Evolutionary conservation across 2,113 vertebrate species (phyloP).

Genomic region (Oxyura jamaicensis): DNA sequence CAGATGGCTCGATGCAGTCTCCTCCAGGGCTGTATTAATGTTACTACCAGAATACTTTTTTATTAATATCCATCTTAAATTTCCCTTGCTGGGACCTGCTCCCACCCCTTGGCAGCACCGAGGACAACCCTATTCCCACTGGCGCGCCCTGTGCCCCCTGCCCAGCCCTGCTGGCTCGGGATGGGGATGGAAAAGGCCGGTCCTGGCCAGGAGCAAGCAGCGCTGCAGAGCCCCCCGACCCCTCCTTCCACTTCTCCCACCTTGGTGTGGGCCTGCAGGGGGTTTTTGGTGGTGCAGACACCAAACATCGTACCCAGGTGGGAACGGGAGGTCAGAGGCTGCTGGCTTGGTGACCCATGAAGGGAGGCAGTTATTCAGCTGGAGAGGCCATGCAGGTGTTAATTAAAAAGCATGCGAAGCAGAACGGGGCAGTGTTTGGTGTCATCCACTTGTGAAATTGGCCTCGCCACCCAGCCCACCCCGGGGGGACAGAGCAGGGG

Average conservation of each 20-base stretch:
- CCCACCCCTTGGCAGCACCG: not conserved
- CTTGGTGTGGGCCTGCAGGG: accelerated
- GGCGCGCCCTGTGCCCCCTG: accelerated
- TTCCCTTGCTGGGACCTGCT: not conserved
- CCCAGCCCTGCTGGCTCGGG: not conserved
- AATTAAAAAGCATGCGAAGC: constrained; percentile 68
- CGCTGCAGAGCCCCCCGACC: not conserved
- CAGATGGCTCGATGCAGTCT: constrained; percentile 49
- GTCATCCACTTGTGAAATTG: constrained; percentile 50
- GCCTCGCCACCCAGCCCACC: not conserved
- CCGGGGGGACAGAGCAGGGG: not conserved
- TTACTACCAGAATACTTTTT: constrained; percentile 9
- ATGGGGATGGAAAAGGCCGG: not conserved
- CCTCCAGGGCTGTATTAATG: constrained; percentile 6
- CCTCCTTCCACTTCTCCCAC: not conserved
- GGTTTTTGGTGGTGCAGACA: not conserved
- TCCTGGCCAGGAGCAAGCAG: not conserved
- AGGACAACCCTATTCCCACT: not conserved
- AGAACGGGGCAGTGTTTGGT: constrained; percentile 65
- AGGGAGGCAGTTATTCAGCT: constrained; percentile 54
- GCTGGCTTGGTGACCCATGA: constrained; percentile 63
- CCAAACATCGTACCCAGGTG: not conserved
- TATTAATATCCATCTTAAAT: not conserved
- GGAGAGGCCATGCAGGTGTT: constrained; percentile 63
- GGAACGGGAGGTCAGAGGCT: constrained; percentile 13